Conservation (phyloP, 2,113 vertebrate species). For the Leptobrachium ailaonicum region DNA sequence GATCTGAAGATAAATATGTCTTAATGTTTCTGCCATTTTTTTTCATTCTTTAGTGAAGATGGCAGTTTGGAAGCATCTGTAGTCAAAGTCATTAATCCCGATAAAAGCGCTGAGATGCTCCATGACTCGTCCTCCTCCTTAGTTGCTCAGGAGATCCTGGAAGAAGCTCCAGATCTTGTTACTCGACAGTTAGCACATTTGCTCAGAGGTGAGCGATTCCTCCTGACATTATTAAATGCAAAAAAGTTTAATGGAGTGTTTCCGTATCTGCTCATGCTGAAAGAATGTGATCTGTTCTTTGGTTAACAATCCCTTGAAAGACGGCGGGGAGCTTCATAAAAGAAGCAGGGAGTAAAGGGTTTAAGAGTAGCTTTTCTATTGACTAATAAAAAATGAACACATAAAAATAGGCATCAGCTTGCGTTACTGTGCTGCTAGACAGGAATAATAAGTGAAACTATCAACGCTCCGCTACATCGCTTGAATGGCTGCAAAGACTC, state of each 20-base stretch:
- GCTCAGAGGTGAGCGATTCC: slow-evolving; percentile 87
- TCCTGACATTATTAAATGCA: slow-evolving; percentile 70
- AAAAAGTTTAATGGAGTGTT: slow-evolving; percentile 87
- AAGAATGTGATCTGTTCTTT: slow-evolving; percentile 84
- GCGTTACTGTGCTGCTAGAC: slow-evolving; percentile 63
- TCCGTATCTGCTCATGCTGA: slow-evolving; percentile 78
- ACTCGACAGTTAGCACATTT: slow-evolving; percentile 83
- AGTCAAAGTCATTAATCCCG: slow-evolving; percentile 83
- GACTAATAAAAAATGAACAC: slow-evolving; percentile 77
- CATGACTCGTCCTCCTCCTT: slow-evolving; percentile 70
- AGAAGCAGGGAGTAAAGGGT: slow-evolving; percentile 81
- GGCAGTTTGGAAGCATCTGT: slow-evolving; percentile 78
- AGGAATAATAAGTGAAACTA: slow-evolving; percentile 65
- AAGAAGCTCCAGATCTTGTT: slow-evolving; percentile 86
- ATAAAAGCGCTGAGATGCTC: slow-evolving; percentile 65
- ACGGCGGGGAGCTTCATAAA: slow-evolving; percentile 79
- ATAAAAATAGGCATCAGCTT: slow-evolving; percentile 68
- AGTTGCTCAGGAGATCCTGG: slow-evolving; percentile 87
- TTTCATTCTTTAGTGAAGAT: slow-evolving; percentile 73
- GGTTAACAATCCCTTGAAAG: slow-evolving; percentile 88
- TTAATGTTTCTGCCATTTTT: neutral
- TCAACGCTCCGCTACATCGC: slow-evolving; percentile 48
- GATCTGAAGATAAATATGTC: no score
- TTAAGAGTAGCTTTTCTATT: slow-evolving; percentile 77
- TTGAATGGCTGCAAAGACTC: slow-evolving; percentile 56